phyloP scores from a whole-genome alignment of 2,888 invertebrate genomes.

The Herminia tarsipennalis region DNA sequence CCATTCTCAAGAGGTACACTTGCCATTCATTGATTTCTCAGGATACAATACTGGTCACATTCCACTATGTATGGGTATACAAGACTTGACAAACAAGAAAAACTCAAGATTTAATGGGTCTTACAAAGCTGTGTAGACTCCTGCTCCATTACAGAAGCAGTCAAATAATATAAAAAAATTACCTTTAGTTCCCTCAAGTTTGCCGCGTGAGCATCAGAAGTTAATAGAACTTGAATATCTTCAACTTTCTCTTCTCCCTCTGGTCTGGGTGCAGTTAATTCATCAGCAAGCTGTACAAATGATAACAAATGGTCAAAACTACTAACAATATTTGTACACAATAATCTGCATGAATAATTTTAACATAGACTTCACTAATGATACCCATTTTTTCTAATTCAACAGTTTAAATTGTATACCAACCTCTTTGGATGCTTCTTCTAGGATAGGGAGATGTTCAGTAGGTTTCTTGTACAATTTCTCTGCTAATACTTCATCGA shows the following conservation, averaged over 20 bases:
- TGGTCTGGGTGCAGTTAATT: constrained; percentile 96
- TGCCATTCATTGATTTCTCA: too few species aligned
- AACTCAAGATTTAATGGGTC: too few species aligned
- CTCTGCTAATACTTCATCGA: constrained; percentile 96
- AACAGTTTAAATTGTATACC: background rate
- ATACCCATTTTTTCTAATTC: too few species aligned
- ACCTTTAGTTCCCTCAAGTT: constrained; percentile 95
- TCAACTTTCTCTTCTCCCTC: constrained; percentile 95
- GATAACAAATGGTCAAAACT: background rate
- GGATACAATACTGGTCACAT: too few species aligned
- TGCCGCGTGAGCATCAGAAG: constrained; percentile 93
- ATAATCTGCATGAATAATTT: too few species aligned
- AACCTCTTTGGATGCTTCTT: constrained; percentile 97
- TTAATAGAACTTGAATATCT: constrained; percentile 96
- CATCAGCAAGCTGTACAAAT: constrained; percentile 91
- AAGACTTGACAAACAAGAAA: too few species aligned
- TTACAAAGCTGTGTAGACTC: too few species aligned
- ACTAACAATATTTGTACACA: too few species aligned
- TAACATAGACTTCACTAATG: too few species aligned
- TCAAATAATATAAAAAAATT: constrained; percentile 16
- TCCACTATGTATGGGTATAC: too few species aligned
- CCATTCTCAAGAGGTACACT: too few species aligned
- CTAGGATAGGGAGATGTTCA: constrained; percentile 96
- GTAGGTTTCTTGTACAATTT: constrained; percentile 96
- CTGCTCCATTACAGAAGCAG: too few species aligned